Percentiles rank a stretch among this genome's conserved stretches.
Conservation (phyloP, 2,797 vertebrate species). For the Xenentodon cancila region DNA sequence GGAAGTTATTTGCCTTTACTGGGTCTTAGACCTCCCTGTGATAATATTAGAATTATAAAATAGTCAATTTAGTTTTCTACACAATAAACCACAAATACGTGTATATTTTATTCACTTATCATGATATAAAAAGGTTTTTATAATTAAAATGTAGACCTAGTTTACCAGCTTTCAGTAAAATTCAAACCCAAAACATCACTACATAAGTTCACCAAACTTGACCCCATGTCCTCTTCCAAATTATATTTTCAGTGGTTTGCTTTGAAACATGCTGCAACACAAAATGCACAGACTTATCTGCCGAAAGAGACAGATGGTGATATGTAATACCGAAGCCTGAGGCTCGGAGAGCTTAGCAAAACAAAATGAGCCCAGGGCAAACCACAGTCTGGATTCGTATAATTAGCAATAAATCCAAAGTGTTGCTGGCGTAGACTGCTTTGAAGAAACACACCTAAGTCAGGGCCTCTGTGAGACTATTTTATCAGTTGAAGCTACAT, state of each 20-base stretch:
- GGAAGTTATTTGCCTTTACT: constrained; percentile 23
- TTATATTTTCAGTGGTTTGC: constrained; percentile 13
- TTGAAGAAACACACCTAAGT: too few relatives aligned
- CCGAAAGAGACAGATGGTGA: constrained; percentile 61
- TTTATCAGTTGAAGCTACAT: too few relatives aligned
- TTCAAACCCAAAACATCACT: constrained; percentile 13
- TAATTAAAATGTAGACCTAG: constrained; percentile 17
- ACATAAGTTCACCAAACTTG: constrained; percentile 1
- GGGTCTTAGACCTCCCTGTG: constrained; percentile 18
- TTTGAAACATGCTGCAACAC: constrained; percentile 17
- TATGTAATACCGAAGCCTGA: constrained; percentile 51
- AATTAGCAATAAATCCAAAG: too few relatives aligned
- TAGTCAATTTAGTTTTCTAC: not conserved
- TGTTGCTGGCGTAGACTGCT: too few relatives aligned
- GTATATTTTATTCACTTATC: constrained; percentile 7
- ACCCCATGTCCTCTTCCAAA: constrained; percentile 14
- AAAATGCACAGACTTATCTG: constrained; percentile 39
- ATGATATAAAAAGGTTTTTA: constrained; percentile 15
- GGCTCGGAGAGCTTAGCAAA: constrained; percentile 20
- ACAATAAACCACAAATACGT: constrained; percentile 16
- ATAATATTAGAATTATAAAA: constrained; percentile 4
- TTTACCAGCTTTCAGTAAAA: not conserved
- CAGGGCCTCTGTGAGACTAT: too few relatives aligned
- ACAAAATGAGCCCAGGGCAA: not conserved
- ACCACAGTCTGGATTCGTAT: constrained; percentile 37